phyloP scores from a whole-genome alignment of 2,797 vertebrate genomes.

The Alectoris magna region DNA sequence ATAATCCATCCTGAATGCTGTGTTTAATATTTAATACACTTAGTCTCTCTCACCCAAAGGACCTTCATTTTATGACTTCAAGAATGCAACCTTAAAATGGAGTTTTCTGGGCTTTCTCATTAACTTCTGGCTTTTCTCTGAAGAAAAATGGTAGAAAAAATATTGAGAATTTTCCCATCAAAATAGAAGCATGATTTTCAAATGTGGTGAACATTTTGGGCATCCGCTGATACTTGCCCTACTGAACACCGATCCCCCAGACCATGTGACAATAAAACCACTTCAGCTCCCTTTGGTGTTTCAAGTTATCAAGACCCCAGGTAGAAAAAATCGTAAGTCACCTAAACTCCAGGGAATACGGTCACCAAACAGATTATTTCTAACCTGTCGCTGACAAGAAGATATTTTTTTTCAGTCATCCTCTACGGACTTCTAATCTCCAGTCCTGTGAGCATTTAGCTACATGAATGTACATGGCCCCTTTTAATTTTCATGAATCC shows the following conservation, averaged over 20 bases:
- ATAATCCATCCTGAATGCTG: neutral
- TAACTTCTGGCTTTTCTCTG: neutral
- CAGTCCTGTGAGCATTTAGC: neutral
- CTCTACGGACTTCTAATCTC: slow-evolving; percentile 11
- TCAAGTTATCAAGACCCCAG: neutral
- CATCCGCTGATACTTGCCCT: neutral
- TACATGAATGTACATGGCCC: slow-evolving; percentile 44
- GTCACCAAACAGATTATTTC: neutral
- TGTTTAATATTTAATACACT: slow-evolving; percentile 9
- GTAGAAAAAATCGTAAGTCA: neutral
- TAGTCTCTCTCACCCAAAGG: neutral
- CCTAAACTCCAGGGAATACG: neutral
- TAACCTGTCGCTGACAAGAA: neutral
- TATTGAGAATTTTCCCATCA: neutral
- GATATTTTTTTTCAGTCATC: neutral
- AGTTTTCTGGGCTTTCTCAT: slow-evolving; percentile 47
- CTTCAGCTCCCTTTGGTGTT: neutral
- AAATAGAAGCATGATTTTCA: neutral
- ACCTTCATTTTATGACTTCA: slow-evolving; percentile 26
- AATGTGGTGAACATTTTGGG: neutral
- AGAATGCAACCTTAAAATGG: slow-evolving; percentile 58
- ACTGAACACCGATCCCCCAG: neutral
- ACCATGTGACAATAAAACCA: neutral
- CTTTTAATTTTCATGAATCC: slow-evolving; percentile 4
- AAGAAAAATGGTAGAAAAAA: neutral